Percentiles rank a stretch among this genome's conserved stretches.
Evolutionary conservation across 2,113 vertebrate genomes (phyloP).

Genomic region (Merops nubicus): DNA sequence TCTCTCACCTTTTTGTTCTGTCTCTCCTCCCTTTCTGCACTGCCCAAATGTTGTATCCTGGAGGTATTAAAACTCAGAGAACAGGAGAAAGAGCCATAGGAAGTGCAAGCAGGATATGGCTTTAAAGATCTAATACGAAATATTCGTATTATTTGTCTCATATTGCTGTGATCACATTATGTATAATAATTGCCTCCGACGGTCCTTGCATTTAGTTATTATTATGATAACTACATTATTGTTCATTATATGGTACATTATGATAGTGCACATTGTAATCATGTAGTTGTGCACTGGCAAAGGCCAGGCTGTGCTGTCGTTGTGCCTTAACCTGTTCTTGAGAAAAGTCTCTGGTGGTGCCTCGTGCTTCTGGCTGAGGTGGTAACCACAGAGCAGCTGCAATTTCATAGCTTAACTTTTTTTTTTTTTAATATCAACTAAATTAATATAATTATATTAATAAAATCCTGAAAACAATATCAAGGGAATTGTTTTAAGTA

Average conservation of each 20-base stretch:
- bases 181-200: background rate
- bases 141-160: background rate
- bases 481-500: background rate
- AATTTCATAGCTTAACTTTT: background rate
- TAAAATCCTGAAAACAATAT: constrained; percentile 63
- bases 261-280: no score
- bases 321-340: background rate
- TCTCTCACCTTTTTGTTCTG: background rate
- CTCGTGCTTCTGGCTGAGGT: background rate
- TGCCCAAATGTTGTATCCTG: background rate
- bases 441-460: background rate
- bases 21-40: background rate
- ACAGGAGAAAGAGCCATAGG: background rate
- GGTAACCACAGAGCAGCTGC: background rate
- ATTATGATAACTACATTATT: no score
- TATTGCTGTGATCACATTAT: background rate
- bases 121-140: background rate
- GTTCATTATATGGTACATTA: no score
- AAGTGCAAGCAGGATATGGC: background rate
- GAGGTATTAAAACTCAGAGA: background rate
- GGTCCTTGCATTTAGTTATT: background rate
- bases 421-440: background rate
- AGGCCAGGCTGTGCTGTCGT: no score
- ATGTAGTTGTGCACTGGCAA: no score
- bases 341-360: background rate